Evolutionary conservation across 2,113 vertebrate species (phyloP).

Genomic region (Neoarius graeffei): DNA sequence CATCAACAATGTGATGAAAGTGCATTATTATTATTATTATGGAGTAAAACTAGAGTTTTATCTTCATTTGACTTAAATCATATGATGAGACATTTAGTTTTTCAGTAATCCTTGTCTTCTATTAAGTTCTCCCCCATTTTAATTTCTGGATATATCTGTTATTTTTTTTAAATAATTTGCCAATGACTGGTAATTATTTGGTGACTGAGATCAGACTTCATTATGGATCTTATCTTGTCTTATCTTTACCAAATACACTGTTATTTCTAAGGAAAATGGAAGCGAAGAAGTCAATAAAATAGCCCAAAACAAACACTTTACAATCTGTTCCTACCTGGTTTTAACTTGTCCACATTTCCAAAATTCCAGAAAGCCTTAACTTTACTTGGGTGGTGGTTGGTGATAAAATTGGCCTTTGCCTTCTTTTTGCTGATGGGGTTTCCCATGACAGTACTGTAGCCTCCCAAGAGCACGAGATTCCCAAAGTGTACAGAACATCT

Average conservation of each 20-base stretch:
- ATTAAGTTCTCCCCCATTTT: neutral
- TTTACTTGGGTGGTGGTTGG: constrained; percentile 54
- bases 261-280: neutral
- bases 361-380: constrained; percentile 77
- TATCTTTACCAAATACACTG: neutral
- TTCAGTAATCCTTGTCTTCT: neutral
- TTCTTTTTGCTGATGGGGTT: constrained; percentile 86
- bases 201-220: neutral
- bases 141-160: neutral
- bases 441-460: constrained; percentile 75
- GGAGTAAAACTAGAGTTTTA: neutral
- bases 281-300: too few species aligned
- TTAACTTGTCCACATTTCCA: constrained; percentile 69
- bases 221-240: neutral
- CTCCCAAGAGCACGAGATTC: constrained; percentile 50
- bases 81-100: neutral
- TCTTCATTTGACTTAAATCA: neutral
- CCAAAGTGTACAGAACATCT: constrained; percentile 5
- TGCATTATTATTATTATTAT: neutral
- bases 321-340: constrained; percentile 74
- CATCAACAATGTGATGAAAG: neutral
- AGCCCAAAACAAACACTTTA: neutral
- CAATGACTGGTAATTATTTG: neutral
- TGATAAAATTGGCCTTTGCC: constrained; percentile 48
- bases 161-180: neutral